Conservation (phyloP, 2,113 vertebrate genomes). For the Ictidomys tridecemlineatus region DNA sequence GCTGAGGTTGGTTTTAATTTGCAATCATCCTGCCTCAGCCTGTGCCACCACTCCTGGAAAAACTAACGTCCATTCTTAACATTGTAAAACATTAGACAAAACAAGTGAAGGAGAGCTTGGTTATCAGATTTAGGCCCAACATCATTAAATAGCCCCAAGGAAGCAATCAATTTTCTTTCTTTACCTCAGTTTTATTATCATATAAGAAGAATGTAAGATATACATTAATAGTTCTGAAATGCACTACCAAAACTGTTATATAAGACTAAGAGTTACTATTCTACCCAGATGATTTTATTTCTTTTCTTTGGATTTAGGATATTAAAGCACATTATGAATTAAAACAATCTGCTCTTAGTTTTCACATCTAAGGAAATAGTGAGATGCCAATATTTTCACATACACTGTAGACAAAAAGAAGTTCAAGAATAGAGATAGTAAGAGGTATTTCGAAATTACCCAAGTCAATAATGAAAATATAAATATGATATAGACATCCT, state of each 20-base stretch:
- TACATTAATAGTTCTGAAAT: conserved; percentile 37
- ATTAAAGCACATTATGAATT: background rate
- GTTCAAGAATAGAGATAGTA: background rate
- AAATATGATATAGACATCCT: background rate
- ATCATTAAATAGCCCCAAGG: background rate
- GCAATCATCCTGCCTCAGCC: no score
- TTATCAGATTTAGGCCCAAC: background rate
- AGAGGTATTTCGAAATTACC: background rate
- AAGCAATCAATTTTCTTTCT: background rate
- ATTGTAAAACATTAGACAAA: background rate
- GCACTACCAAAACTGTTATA: background rate
- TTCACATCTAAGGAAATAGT: background rate
- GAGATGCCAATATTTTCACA: background rate
- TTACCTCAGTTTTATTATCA: conserved; percentile 24
- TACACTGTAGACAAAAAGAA: conserved; percentile 19
- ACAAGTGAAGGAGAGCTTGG: background rate
- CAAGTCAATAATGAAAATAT: conserved; percentile 3
- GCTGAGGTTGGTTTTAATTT: no score
- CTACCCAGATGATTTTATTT: background rate
- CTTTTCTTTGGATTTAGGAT: background rate
- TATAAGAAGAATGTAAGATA: background rate
- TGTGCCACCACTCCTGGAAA: background rate
- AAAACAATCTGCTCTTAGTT: background rate
- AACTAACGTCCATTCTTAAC: background rate
- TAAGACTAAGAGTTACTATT: background rate